A percentile compares a stretch with the other conserved stretches of the same genome.
These are phyloP conservation scores for Temnothorax rugatulus DNA, from an alignment of 2,888 invertebrate genomes.

Conservation along the genomic window DNA sequence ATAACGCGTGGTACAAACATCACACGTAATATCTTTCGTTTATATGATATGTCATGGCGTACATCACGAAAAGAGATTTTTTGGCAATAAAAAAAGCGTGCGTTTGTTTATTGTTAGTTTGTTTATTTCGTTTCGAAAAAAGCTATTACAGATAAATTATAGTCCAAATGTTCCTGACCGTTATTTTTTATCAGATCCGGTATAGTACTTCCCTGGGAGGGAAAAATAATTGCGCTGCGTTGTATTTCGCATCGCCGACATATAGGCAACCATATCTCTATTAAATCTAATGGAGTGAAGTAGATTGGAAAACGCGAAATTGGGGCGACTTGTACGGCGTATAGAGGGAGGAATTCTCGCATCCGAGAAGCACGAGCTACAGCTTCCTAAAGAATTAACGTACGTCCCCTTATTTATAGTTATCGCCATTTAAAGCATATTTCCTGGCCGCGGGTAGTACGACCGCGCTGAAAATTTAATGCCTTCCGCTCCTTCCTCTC, in stretches of 20 bases:
- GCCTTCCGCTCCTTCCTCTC: slow-evolving; percentile 39
- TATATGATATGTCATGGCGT: neutral
- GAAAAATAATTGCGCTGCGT: neutral
- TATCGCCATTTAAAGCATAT: slow-evolving; percentile 78
- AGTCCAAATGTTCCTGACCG: neutral
- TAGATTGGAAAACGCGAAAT: slow-evolving; percentile 44
- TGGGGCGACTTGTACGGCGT: slow-evolving; percentile 7
- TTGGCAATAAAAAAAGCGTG: neutral
- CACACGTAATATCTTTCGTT: neutral
- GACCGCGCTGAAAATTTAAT: slow-evolving; percentile 74
- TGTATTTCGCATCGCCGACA: neutral
- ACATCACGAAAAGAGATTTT: neutral
- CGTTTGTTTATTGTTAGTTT: slow-evolving; percentile 1
- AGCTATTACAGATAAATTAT: slow-evolving; percentile 12
- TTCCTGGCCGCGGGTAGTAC: slow-evolving; percentile 70
- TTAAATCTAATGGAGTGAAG: slow-evolving; percentile 35
- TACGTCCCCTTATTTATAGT: slow-evolving; percentile 76
- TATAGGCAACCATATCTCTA: slow-evolving; percentile 3
- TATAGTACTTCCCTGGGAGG: neutral
- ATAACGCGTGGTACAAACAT: neutral
- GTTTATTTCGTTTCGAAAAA: neutral
- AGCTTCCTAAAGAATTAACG: slow-evolving; percentile 39
- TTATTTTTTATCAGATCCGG: neutral
- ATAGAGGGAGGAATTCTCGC: slow-evolving; percentile 8
- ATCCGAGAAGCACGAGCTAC: slow-evolving; percentile 7